phyloP scores from a whole-genome alignment of 2,888 invertebrate genomes.

The Epinotia bilunana region DNA sequence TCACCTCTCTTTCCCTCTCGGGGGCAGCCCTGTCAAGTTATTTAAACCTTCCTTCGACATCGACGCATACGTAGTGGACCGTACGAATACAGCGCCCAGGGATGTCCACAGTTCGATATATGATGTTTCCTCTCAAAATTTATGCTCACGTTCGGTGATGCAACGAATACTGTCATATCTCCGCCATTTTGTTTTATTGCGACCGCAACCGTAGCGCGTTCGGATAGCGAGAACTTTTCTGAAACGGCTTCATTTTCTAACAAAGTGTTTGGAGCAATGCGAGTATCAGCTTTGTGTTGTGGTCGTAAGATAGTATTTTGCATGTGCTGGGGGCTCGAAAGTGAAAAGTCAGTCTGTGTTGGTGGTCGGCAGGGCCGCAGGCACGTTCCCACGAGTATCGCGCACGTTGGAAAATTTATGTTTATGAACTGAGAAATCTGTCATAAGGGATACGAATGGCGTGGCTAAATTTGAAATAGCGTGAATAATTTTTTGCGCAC shows the following conservation, averaged over 20 bases:
- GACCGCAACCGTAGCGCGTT: slow-evolving; percentile 64
- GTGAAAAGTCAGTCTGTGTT: slow-evolving; percentile 80
- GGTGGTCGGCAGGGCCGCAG: slow-evolving; percentile 77
- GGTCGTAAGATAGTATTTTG: slow-evolving; percentile 57
- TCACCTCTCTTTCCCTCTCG: slow-evolving; percentile 42
- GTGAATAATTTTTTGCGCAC: slow-evolving; percentile 80
- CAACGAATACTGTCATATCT: slow-evolving; percentile 57
- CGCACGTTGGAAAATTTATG: slow-evolving; percentile 81
- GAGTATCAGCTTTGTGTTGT: slow-evolving; percentile 50
- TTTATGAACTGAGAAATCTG: slow-evolving; percentile 83
- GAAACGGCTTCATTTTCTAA: slow-evolving; percentile 78
- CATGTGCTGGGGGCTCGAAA: slow-evolving; percentile 59
- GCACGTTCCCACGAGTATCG: slow-evolving; percentile 82
- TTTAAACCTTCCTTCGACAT: slow-evolving; percentile 14
- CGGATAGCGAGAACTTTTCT: slow-evolving; percentile 70
- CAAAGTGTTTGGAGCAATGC: slow-evolving; percentile 46
- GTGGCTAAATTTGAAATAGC: slow-evolving; percentile 77
- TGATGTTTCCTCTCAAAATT: slow-evolving; percentile 72
- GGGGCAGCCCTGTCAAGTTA: slow-evolving; percentile 43
- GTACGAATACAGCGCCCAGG: slow-evolving; percentile 48
- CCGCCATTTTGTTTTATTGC: slow-evolving; percentile 74
- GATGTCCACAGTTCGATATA: slow-evolving; percentile 59
- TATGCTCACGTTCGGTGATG: slow-evolving; percentile 64
- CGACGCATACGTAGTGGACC: slow-evolving; percentile 46
- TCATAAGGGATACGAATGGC: slow-evolving; percentile 80